phyloP scores from a whole-genome alignment of 2,113 vertebrate genomes.

The Platichthys stellatus region DNA sequence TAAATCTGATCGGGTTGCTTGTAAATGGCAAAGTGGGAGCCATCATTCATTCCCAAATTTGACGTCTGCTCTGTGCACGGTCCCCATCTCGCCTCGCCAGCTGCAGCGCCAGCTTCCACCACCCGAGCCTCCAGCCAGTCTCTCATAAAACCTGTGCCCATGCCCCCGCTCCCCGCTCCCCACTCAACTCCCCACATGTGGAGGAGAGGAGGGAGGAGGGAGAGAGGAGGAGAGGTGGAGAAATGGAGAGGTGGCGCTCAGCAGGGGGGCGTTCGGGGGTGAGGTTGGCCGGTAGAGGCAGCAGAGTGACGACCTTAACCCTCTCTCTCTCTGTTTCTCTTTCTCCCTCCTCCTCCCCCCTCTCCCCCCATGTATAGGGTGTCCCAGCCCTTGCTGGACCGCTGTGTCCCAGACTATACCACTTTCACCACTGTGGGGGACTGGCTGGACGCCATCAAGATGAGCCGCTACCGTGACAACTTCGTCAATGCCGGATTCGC shows the following conservation, averaged over 20 bases:
- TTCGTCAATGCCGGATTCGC: conserved; percentile 96
- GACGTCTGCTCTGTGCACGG: conserved; percentile 26
- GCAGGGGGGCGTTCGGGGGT: conserved; percentile 67
- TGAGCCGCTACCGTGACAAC: conserved; percentile 98
- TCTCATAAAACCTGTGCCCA: conserved; percentile 51
- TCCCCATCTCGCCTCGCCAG: conserved; percentile 37
- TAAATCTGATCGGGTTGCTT: neutral
- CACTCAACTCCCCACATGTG: conserved; percentile 51
- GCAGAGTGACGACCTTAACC: conserved; percentile 80
- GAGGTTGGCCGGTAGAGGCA: conserved; percentile 76
- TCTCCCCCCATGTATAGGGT: conserved; percentile 79
- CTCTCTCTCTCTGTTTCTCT: conserved; percentile 79
- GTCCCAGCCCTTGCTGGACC: conserved; percentile 97
- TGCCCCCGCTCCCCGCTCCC: neutral
- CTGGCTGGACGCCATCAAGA: conserved; percentile 99
- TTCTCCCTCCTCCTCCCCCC: conserved; percentile 49
- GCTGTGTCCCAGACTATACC: conserved; percentile 96
- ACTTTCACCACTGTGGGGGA: conserved; percentile 98
- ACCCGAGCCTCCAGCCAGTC: conserved; percentile 76
- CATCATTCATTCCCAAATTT: conserved; percentile 1
- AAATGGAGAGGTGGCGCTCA: conserved; percentile 77
- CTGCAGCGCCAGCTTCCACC: conserved; percentile 63
- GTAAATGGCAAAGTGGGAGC: neutral
- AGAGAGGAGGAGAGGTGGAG: conserved; percentile 72
- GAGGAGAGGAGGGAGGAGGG: conserved; percentile 36